Conservation (phyloP, 2,797 vertebrate genomes). For the Sylvia borin region DNA sequence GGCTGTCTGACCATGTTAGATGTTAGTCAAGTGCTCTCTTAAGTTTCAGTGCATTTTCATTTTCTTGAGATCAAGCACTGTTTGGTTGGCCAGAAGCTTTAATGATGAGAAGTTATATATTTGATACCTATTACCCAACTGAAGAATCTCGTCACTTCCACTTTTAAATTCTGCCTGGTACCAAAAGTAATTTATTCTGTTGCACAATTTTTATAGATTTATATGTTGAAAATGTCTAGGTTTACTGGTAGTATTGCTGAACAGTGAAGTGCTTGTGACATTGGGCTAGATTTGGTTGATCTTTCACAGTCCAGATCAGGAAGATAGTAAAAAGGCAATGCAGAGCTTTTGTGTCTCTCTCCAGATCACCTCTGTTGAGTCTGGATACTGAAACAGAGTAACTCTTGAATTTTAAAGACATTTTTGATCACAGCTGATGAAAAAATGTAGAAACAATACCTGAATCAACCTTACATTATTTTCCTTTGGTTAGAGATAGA, state of each 20-base stretch:
- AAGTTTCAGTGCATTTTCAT: conserved; percentile 31
- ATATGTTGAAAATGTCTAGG: neutral
- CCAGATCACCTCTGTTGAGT: neutral
- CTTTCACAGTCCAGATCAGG: neutral
- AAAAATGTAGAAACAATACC: neutral
- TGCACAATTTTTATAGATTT: neutral
- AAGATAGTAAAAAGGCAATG: neutral
- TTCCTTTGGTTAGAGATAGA: neutral
- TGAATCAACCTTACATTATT: neutral
- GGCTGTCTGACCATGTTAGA: neutral
- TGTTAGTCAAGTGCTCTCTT: neutral
- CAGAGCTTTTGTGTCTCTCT: neutral
- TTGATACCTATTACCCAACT: neutral
- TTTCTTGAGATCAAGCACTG: neutral
- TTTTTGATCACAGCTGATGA: neutral
- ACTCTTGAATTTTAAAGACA: neutral
- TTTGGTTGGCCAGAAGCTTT: neutral
- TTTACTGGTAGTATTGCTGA: neutral
- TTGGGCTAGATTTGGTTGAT: neutral
- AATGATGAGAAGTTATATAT: neutral
- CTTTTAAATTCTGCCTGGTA: neutral
- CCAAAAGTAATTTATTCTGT: neutral
- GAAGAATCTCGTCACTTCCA: neutral
- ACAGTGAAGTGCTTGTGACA: neutral
- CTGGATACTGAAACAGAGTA: neutral